Evolutionary conservation across 2,888 invertebrate species (phyloP).

Genomic region (Timandra comae): DNA sequence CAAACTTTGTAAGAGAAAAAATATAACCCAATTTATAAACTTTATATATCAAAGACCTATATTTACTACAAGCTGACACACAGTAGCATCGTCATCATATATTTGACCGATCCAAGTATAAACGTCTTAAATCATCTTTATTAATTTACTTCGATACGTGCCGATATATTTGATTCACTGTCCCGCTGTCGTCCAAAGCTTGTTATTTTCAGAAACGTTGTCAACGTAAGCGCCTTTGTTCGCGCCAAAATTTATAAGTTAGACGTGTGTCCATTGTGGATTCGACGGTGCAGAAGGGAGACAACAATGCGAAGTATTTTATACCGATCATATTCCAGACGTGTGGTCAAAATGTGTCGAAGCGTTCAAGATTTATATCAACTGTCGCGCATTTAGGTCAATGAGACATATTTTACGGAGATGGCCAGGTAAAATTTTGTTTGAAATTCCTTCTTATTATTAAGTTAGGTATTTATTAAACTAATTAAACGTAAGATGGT

Average conservation of each 20-base stretch:
- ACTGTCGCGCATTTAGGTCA: constrained; percentile 30
- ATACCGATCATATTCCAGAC: constrained; percentile 67
- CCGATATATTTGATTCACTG: constrained; percentile 66
- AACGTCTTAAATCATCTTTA: constrained; percentile 57
- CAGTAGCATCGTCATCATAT: constrained; percentile 34
- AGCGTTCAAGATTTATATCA: constrained; percentile 68
- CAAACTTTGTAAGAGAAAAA: no score
- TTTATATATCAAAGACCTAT: no score
- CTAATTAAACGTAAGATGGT: no score
- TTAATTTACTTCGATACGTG: constrained; percentile 64
- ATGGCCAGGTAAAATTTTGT: constrained; percentile 20
- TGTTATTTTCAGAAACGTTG: constrained; percentile 60
- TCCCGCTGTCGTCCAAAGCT: constrained; percentile 54
- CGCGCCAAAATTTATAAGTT: constrained; percentile 72
- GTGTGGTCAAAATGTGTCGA: constrained; percentile 74
- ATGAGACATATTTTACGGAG: constrained; percentile 32
- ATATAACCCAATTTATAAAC: no score
- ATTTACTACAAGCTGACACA: constrained; percentile 31
- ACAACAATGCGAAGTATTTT: constrained; percentile 59
- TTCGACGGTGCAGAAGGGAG: constrained; percentile 34
- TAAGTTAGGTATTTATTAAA: no score
- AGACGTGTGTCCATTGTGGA: constrained; percentile 62
- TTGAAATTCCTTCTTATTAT: no score
- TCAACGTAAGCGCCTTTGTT: constrained; percentile 72
- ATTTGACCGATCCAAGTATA: constrained; percentile 27